phyloP scores from a whole-genome alignment of 2,113 vertebrate species.

The Cyprinodon tularosa region DNA sequence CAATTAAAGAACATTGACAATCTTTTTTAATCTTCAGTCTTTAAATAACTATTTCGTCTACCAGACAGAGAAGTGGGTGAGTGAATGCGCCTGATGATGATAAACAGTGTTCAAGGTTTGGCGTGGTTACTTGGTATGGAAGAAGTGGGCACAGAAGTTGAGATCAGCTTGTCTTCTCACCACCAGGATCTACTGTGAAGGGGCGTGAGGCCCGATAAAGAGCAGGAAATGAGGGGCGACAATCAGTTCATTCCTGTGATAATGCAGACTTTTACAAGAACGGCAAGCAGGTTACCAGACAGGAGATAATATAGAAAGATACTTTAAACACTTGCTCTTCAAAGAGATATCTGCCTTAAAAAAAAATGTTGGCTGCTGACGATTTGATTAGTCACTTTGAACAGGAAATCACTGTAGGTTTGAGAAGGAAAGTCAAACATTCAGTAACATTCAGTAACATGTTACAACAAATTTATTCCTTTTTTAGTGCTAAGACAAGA shows the following conservation, averaged over 20 bases:
- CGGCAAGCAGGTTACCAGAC: not conserved
- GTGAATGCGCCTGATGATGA: conserved; percentile 39
- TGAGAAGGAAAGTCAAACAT: too few relatives aligned
- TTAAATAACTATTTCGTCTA: conserved; percentile 10
- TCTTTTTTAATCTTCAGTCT: not conserved
- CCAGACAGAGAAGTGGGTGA: conserved; percentile 45
- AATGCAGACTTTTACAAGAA: conserved; percentile 51
- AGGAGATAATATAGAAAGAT: not conserved
- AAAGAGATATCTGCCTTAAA: not conserved
- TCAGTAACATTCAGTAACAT: too few relatives aligned
- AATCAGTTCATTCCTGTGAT: conserved; percentile 30
- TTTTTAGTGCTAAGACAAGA: not conserved
- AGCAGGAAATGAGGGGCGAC: conserved; percentile 66
- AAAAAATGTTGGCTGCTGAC: not conserved
- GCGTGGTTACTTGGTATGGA: conserved; percentile 39
- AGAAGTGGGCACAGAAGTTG: conserved; percentile 49
- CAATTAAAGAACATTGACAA: not conserved
- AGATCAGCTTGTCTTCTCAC: conserved; percentile 48
- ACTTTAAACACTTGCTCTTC: not conserved
- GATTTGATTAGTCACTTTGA: too few relatives aligned
- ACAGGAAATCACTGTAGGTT: too few relatives aligned
- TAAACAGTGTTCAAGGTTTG: conserved; percentile 52
- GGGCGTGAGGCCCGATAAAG: conserved; percentile 69
- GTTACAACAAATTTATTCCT: not conserved
- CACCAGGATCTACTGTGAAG: conserved; percentile 44